A percentile compares a stretch with the other conserved stretches of the same genome.
phyloP scores from a whole-genome alignment of 2,113 vertebrate genomes.

The Craseonycteris thonglongyai region DNA sequence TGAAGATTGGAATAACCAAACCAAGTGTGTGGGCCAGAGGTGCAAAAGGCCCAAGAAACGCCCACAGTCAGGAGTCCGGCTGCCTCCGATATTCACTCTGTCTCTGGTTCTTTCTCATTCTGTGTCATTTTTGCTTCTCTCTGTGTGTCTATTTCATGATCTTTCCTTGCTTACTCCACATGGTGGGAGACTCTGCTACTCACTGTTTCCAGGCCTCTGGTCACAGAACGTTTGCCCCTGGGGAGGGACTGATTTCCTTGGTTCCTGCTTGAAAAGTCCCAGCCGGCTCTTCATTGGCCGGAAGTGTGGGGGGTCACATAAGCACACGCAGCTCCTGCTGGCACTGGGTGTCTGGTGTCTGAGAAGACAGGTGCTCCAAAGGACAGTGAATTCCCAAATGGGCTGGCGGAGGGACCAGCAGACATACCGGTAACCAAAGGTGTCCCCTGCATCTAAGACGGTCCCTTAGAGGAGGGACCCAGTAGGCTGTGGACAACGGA shows the following conservation, averaged over 20 bases:
- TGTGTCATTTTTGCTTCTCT: neutral
- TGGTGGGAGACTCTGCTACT: neutral
- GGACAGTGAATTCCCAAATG: neutral
- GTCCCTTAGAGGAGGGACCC: neutral
- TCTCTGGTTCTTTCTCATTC: neutral
- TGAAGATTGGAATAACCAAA: neutral
- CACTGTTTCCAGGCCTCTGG: neutral
- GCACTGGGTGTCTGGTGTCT: neutral
- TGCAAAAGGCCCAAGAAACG: neutral
- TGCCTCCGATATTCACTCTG: neutral
- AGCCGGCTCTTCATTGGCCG: neutral
- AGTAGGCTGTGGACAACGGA: neutral
- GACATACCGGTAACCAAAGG: neutral
- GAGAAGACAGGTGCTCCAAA: neutral
- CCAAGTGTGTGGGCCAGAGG: neutral
- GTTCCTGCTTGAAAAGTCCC: neutral
- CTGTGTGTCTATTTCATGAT: neutral
- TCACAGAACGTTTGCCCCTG: neutral
- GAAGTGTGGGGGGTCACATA: fast-evolving
- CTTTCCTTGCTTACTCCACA: neutral
- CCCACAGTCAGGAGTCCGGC: neutral
- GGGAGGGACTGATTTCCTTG: neutral
- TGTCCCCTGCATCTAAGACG: neutral
- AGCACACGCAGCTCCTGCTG: neutral
- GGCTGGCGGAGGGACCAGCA: neutral